Percentiles rank a stretch among this genome's conserved stretches.
These are phyloP conservation scores for Delia radicum DNA, from an alignment of 1,140 invertebrate species.

Conservation along the genomic window DNA sequence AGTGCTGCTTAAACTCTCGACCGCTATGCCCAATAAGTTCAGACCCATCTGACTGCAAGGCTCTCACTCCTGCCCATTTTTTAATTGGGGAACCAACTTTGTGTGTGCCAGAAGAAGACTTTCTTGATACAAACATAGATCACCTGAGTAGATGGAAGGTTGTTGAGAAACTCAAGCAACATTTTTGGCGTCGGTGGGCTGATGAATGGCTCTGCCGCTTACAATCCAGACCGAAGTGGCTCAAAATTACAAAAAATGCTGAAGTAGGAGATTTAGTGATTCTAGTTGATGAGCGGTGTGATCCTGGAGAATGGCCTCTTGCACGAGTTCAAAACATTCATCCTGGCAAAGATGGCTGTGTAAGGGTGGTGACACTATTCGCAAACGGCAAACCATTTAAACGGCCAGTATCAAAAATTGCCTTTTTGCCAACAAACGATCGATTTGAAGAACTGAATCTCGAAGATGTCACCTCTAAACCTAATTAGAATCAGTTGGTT, in stretches of 20 bases:
- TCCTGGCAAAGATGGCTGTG: background rate
- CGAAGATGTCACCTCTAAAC: background rate
- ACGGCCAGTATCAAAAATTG: background rate
- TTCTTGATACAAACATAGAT: constrained; percentile 8
- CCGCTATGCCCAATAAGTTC: constrained; percentile 38
- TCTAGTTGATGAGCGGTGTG: background rate
- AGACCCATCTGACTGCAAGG: constrained; percentile 38
- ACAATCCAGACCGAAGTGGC: background rate
- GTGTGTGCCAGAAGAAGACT: constrained; percentile 27
- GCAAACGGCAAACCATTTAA: background rate
- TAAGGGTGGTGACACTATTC: background rate
- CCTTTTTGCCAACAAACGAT: background rate
- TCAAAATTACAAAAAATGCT: background rate
- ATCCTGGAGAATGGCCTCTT: background rate
- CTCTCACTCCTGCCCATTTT: constrained; percentile 53
- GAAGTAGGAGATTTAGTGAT: background rate
- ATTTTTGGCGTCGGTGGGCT: constrained; percentile 33
- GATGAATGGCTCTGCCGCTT: background rate
- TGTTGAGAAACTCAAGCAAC: constrained; percentile 28
- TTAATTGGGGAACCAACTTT: constrained; percentile 43
- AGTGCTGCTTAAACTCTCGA: constrained; percentile 39
- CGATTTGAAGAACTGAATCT: background rate
- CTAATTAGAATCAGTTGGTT: background rate
- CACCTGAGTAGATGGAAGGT: constrained; percentile 34
- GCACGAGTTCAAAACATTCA: background rate